phyloP scores from a whole-genome alignment of 2,113 vertebrate genomes.

The Sminthopsis crassicaudata region DNA sequence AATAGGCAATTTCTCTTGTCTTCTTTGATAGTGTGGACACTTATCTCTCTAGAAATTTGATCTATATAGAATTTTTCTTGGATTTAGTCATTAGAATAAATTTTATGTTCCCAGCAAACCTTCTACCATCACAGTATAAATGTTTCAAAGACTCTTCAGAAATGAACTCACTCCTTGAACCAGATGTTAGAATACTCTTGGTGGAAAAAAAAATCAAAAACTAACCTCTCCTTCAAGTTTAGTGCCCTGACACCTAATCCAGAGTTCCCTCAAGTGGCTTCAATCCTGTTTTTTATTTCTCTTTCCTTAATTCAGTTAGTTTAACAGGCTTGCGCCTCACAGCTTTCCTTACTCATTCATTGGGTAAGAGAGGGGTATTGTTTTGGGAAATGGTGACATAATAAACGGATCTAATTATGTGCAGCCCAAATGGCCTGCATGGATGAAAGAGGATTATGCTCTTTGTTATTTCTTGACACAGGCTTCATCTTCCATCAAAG shows the following conservation, averaged over 20 bases:
- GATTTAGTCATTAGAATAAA: constrained; percentile 15
- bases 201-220: neutral
- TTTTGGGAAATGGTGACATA: neutral
- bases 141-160: constrained; percentile 40
- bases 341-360: constrained; percentile 47
- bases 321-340: constrained; percentile 60
- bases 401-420: constrained; percentile 12
- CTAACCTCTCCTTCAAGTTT: constrained; percentile 57
- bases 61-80: neutral
- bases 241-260: constrained; percentile 45
- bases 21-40: neutral
- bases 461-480: constrained; percentile 80
- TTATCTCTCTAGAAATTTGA: constrained; percentile 13
- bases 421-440: neutral
- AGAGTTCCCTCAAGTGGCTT: constrained; percentile 43
- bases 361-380: neutral
- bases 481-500: constrained; percentile 92
- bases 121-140: constrained; percentile 22
- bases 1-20: constrained; percentile 25
- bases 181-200: constrained; percentile 18
- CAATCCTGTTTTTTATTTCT: constrained; percentile 22
- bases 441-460: constrained; percentile 53
- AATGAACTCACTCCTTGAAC: neutral
- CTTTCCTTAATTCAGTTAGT: constrained; percentile 39
- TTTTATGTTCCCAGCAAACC: constrained; percentile 35